Base-by-base conservation (phyloP, 2,888 invertebrate species). In the Rhagium mordax region DNA sequence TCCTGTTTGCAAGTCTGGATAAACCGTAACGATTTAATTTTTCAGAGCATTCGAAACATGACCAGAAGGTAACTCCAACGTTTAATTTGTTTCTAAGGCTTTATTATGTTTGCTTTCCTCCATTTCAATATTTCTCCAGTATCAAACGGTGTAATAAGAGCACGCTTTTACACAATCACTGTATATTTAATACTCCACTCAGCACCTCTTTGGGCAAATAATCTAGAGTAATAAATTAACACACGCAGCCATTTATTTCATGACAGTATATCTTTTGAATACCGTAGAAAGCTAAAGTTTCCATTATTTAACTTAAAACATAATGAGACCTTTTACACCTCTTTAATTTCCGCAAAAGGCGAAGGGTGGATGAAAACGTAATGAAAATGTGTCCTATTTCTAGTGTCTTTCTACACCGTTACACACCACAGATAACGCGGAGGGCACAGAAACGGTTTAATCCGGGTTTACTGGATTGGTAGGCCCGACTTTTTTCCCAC, bases 271-370 rank as follows among this genome's bases (percentile, higher is more conserved):
- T 51, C 64, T 48, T 64, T 64, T 64, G 49, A 64, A 64, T 64
- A 27, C 59, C 16, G 59, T 29, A 15, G 59, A 59, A 71, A 67
- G 72, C 51, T 65, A 75, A 76, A 27, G 65, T 74, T 75, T 70
- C 66, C 73, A 70, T 71, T 76, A 72, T 76, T 65, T 27, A 27
- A 67, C 68, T 71, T 47, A 51, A 47, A 67, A 59, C 64, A 53
- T 67, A 77, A 75, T 70, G 75, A 74, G 71, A 71, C 76, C 73
- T 72, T 77, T 77, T 68, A 76, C 77, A 78, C 79, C 78, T 77
- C 77, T 79, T 81, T 79, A 81, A 81, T 81, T 81, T 81, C 81
- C 81, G 79, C 76, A 78, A 76, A 74, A 76, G 72, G 74, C 74
- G 70, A 64, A 77, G 75, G 77, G 75, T 78, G 74, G 74, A 77